Conservation (phyloP, 1,140 invertebrate genomes). For the Trichomalopsis sarcophagae region DNA sequence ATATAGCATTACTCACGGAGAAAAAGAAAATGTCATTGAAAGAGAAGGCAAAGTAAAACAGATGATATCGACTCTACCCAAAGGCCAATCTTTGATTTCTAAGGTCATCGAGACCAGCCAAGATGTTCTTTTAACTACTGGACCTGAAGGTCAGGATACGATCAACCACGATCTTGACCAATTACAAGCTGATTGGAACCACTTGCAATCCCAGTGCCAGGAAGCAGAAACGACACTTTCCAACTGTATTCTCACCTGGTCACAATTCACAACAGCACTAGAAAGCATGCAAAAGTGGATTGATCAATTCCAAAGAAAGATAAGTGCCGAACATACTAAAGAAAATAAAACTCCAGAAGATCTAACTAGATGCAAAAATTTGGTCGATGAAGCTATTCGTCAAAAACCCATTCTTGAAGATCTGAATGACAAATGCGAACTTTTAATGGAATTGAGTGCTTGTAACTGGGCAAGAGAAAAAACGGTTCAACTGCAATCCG, state of each 20-base stretch:
- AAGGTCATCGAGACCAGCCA: slow-evolving; percentile 86
- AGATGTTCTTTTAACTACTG: slow-evolving; percentile 87
- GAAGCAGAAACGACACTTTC: slow-evolving; percentile 86
- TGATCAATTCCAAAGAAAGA: slow-evolving; percentile 81
- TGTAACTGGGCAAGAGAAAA: slow-evolving; percentile 89
- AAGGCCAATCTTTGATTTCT: slow-evolving; percentile 84
- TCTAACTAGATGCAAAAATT: slow-evolving; percentile 83
- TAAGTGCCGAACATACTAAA: slow-evolving; percentile 80
- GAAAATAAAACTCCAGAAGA: slow-evolving; percentile 89
- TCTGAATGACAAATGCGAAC: slow-evolving; percentile 90
- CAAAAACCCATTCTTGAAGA: slow-evolving; percentile 88
- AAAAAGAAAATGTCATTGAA: slow-evolving; percentile 84
- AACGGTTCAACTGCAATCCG: slow-evolving; percentile 87
- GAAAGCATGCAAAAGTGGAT: slow-evolving; percentile 88
- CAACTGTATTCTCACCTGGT: slow-evolving; percentile 90
- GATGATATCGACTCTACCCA: slow-evolving; percentile 80
- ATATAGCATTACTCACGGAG: slow-evolving; percentile 88
- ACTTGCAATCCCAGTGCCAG: slow-evolving; percentile 86
- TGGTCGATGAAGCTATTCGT: slow-evolving; percentile 85
- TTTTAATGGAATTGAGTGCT: slow-evolving; percentile 89
- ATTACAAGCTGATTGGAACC: slow-evolving; percentile 90
- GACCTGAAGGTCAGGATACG: slow-evolving; percentile 88
- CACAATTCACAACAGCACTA: slow-evolving; percentile 86
- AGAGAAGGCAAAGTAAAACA: slow-evolving; percentile 84
- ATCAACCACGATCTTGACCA: slow-evolving; percentile 90